phyloP scores from a whole-genome alignment of 2,797 vertebrate genomes.

The Schizopygopsis pylzovi region DNA sequence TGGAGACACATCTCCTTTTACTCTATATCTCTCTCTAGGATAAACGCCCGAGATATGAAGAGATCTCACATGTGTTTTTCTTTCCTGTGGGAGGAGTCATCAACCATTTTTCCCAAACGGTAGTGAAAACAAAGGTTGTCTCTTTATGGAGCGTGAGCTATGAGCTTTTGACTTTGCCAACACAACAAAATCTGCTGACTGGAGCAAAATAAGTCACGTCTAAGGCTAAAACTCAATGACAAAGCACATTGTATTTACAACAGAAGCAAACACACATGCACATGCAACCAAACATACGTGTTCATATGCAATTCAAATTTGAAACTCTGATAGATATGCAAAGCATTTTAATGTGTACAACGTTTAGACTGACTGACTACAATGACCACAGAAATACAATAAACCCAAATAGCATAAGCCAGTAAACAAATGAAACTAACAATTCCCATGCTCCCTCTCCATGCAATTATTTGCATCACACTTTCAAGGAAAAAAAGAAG shows the following conservation, averaged over 20 bases:
- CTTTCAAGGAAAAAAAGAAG: conserved; percentile 59
- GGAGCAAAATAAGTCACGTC: conserved; percentile 38
- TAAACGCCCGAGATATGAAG: neutral
- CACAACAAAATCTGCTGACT: conserved; percentile 72
- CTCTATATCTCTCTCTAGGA: neutral
- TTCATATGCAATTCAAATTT: conserved; percentile 14
- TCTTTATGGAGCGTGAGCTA: conserved; percentile 57
- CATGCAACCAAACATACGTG: conserved; percentile 8
- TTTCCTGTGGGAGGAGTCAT: conserved; percentile 21
- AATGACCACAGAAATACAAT: neutral
- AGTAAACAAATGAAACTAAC: neutral
- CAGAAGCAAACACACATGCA: conserved; percentile 30
- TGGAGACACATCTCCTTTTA: neutral
- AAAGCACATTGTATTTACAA: conserved; percentile 43
- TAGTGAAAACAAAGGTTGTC: conserved; percentile 65
- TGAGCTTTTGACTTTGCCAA: conserved; percentile 63
- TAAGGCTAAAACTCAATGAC: conserved; percentile 37
- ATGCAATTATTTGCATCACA: conserved; percentile 68
- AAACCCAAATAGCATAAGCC: neutral
- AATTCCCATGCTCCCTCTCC: conserved; percentile 6
- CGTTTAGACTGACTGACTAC: neutral
- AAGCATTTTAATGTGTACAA: neutral
- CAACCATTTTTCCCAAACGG: conserved; percentile 26
- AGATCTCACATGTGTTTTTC: conserved; percentile 21
- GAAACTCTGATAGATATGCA: neutral